phyloP scores from a whole-genome alignment of 2,797 vertebrate species.

The Selene dorsalis region DNA sequence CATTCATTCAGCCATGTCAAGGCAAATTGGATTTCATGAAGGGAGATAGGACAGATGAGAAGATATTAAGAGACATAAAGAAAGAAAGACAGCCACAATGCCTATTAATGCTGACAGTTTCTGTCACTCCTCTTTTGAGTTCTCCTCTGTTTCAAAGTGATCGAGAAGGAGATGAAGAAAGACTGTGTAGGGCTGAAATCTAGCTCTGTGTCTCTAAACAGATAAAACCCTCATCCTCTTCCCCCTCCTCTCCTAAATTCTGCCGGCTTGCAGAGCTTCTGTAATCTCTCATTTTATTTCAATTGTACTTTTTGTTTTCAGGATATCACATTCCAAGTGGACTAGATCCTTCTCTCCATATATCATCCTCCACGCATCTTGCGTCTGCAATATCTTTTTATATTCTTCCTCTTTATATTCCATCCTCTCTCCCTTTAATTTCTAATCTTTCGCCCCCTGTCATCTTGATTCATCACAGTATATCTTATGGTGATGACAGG shows the following conservation, averaged over 20 bases:
- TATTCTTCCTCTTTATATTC: slow-evolving; percentile 7
- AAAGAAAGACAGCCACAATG: slow-evolving; percentile 41
- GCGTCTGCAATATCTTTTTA: not conserved
- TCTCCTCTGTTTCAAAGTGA: slow-evolving; percentile 56
- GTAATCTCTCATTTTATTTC: slow-evolving; percentile 22
- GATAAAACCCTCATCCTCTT: slow-evolving; percentile 23
- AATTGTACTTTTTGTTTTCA: slow-evolving; percentile 17
- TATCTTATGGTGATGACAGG: slow-evolving; percentile 53
- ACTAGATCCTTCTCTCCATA: slow-evolving; percentile 9
- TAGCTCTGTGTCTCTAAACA: slow-evolving; percentile 35
- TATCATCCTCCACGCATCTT: not conserved
- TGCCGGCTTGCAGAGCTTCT: not conserved
- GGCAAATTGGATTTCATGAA: slow-evolving; percentile 64
- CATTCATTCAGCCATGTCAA: slow-evolving; percentile 53
- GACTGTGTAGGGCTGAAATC: slow-evolving; percentile 37
- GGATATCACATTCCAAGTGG: slow-evolving; percentile 16
- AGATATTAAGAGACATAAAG: slow-evolving; percentile 59
- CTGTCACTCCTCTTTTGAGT: slow-evolving; percentile 65
- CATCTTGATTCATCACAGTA: slow-evolving; percentile 28
- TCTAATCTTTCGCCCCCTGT: slow-evolving; percentile 20
- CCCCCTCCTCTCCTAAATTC: not conserved
- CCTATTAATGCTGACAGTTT: slow-evolving; percentile 59
- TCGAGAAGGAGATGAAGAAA: slow-evolving; percentile 41
- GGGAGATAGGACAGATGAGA: slow-evolving; percentile 57
- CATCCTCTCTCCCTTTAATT: slow-evolving; percentile 16